Evolutionary conservation across 2,888 invertebrate genomes (phyloP).

Genomic region (Megaustenia siamemsis): DNA sequence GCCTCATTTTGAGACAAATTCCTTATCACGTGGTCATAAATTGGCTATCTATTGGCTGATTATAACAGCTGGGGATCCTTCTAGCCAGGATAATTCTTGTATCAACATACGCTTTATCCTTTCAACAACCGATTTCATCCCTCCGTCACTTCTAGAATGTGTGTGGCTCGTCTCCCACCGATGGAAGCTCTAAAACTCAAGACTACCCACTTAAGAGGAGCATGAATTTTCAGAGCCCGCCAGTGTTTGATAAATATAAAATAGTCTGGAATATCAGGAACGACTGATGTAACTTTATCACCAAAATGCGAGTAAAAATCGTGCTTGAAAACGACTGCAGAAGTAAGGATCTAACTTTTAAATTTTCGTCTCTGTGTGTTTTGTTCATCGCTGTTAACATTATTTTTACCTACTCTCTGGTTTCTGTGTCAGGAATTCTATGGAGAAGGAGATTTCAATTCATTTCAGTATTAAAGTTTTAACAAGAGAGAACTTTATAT

Average conservation of each 20-base stretch:
- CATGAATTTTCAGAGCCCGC: neutral
- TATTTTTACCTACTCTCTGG: no score
- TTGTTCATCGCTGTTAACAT: no score
- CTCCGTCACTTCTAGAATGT: slow-evolving; percentile 1
- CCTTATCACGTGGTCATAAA: slow-evolving; percentile 49
- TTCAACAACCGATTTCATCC: slow-evolving; percentile 46
- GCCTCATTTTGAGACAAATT: slow-evolving; percentile 32
- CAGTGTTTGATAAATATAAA: neutral
- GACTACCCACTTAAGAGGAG: neutral
- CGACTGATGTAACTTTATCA: neutral
- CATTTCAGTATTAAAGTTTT: no score
- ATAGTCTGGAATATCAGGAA: no score
- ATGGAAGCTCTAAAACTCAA: neutral
- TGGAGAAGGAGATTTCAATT: no score
- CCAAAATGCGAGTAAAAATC: no score
- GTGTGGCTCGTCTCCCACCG: slow-evolving; percentile 29
- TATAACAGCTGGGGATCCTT: slow-evolving; percentile 17
- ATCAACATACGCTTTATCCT: slow-evolving; percentile 42
- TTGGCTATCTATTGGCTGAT: slow-evolving; percentile 48
- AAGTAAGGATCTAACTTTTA: no score
- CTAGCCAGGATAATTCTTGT: slow-evolving; percentile 15
- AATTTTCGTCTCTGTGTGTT: no score
- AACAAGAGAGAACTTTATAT: no score
- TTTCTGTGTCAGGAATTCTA: no score
- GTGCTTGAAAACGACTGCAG: no score